phyloP scores from a whole-genome alignment of 2,888 invertebrate species.

The Punctoribates punctum region DNA sequence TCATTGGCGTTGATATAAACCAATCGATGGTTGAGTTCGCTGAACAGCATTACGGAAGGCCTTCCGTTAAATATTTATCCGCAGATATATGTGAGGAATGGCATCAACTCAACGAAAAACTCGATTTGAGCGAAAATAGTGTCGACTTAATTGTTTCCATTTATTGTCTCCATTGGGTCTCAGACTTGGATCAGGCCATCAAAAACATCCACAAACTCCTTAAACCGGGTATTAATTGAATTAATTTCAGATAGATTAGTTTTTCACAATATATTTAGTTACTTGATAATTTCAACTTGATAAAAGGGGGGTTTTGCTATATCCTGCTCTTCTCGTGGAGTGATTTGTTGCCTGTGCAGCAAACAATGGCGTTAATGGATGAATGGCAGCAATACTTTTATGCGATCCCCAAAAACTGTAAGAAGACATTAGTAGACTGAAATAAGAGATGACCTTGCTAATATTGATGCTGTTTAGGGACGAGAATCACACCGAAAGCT shows the following conservation, averaged over 20 bases:
- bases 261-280: too few relatives aligned
- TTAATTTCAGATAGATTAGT: neutral
- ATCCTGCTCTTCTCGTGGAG: constrained; percentile 39
- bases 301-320: constrained; percentile 37
- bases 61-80: neutral
- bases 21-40: constrained; percentile 45
- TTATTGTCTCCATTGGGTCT: constrained; percentile 44
- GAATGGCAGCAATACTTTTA: constrained; percentile 35
- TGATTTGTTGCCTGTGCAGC: constrained; percentile 34
- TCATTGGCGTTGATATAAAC: constrained; percentile 43
- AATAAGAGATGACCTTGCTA: neutral
- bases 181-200: constrained; percentile 41
- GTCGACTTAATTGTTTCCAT: constrained; percentile 42
- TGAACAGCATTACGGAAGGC: constrained; percentile 30
- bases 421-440: neutral
- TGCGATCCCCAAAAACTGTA: constrained; percentile 3
- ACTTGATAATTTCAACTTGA: too few relatives aligned
- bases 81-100: constrained; percentile 37
- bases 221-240: constrained; percentile 34
- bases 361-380: constrained; percentile 27
- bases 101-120: neutral
- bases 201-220: constrained; percentile 42
- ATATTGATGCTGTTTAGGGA: neutral
- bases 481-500: neutral
- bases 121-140: constrained; percentile 13